Evolutionary conservation across 2,113 vertebrate species (phyloP), one percentile per base, ranked within the genome.

Genomic region (Aspidoscelis tigris): DNA sequence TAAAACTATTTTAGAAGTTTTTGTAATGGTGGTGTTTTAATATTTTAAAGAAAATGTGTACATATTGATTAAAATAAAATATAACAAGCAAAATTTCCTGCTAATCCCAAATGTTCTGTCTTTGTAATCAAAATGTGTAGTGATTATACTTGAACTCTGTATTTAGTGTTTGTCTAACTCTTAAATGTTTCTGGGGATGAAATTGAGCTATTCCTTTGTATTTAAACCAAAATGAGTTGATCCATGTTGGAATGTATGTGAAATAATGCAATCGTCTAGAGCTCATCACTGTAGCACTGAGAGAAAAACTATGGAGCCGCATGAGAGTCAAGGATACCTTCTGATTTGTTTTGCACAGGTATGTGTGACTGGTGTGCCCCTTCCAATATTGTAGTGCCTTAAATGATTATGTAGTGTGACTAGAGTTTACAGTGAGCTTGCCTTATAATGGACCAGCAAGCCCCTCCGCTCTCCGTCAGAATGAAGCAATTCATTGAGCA

Each of bases 341-440:
- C 91, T 92, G 94, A 93, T 93, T 96, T 96, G 96, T 97, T 97
- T 97, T 97, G 96, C 96, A 97, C 96, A 97, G 96, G 96, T 97
- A 96, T 97, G 96, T 97, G 96, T 97, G 96, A 95, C 77, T 96
- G 96, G 94, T 96, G 92, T 96, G 96, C 96, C 95, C 91, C 91
- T 90, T 91, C 74, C 93, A 92, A 95, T 95, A 95, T 97, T 96
- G 96, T 97, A 97, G 96, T 97, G 96, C 96, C 96, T 97, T 97
- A 97, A 96, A 96, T 96, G 96, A 97, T 95, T 91, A 96, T 90
- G 95, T 97, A 96, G 96, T 97, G 96, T 96, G 95, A 92, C 89
- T 97, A 96, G 96, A 95, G 96, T 97, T 97, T 97, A 97, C 96
- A 97, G 96, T 96, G 96, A 95, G 96, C 96, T 97, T 96, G 96